Evolutionary conservation across 1,140 invertebrate species (phyloP).

Genomic region (Leptinotarsa texana): DNA sequence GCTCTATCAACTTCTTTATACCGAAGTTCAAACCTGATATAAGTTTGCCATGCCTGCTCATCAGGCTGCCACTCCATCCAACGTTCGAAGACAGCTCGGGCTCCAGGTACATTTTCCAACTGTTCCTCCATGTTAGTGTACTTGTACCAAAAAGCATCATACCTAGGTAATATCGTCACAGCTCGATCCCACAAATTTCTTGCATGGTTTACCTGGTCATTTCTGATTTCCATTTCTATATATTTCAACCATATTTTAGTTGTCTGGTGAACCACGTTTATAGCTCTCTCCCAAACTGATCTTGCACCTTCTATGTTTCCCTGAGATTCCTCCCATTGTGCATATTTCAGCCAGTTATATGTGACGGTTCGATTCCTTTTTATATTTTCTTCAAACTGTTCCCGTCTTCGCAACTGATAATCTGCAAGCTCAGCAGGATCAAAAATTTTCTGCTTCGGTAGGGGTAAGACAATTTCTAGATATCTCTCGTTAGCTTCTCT

Average conservation of each 20-base stretch:
- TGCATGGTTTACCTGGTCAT: conserved; percentile 95
- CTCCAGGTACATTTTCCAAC: conserved; percentile 91
- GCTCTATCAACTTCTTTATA: conserved; percentile 97
- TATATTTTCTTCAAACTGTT: conserved; percentile 97
- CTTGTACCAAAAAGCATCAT: conserved; percentile 99
- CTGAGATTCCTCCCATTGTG: conserved; percentile 98
- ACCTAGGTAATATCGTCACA: conserved; percentile 92
- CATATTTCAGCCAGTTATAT: conserved; percentile 99
- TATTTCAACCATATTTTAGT: conserved; percentile 95
- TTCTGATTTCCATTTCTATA: conserved; percentile 99
- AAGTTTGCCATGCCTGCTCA: conserved; percentile 99
- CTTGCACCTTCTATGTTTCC: conserved; percentile 89
- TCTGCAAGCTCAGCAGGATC: conserved; percentile 98
- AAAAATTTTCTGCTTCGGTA: conserved; percentile 98
- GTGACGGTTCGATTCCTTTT: conserved; percentile 90
- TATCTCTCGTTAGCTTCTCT: conserved; percentile 99
- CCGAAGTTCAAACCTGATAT: conserved; percentile 98
- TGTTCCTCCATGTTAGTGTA: conserved; percentile 99
- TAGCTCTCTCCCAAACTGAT: conserved; percentile 84
- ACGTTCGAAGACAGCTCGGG: conserved; percentile 88
- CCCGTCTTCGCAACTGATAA: conserved; percentile 92
- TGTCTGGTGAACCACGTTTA: conserved; percentile 96
- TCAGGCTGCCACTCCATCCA: conserved; percentile 99
- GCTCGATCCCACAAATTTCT: conserved; percentile 98
- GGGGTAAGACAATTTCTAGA: conserved; percentile 96